phyloP scores from a whole-genome alignment of 2,797 vertebrate species.

The Passerculus sandwichensis region DNA sequence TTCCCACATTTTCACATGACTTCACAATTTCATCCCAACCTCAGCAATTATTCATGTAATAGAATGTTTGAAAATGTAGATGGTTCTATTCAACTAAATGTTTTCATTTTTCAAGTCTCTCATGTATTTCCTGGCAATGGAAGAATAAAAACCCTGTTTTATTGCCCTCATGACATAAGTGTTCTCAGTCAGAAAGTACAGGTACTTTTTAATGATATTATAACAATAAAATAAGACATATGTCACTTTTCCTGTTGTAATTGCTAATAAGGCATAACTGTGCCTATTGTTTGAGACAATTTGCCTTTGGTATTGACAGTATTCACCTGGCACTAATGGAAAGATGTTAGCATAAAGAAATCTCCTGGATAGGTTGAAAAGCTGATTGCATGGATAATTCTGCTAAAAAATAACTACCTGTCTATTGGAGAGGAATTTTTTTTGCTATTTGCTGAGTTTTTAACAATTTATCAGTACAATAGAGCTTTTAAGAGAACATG shows the following conservation, averaged over 20 bases:
- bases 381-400: background rate
- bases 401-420: background rate
- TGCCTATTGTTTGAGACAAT: conserved; percentile 12
- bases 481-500: background rate
- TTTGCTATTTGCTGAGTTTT: background rate
- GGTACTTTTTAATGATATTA: conserved; percentile 4
- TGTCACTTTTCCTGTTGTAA: background rate
- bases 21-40: background rate
- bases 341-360: background rate
- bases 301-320: background rate
- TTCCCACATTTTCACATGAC: background rate
- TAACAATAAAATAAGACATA: conserved; percentile 39
- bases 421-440: background rate
- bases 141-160: conserved; percentile 3
- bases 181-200: background rate
- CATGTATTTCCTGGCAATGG: background rate
- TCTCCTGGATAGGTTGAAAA: background rate
- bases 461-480: background rate
- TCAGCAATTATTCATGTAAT: background rate
- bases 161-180: conserved; percentile 1
- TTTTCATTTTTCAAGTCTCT: background rate
- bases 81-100: background rate
- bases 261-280: conserved; percentile 5
- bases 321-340: background rate
- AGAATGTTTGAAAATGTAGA: background rate